Base-by-base conservation (phyloP, 2,797 vertebrate species). In the Pipistrellus nathusii region DNA sequence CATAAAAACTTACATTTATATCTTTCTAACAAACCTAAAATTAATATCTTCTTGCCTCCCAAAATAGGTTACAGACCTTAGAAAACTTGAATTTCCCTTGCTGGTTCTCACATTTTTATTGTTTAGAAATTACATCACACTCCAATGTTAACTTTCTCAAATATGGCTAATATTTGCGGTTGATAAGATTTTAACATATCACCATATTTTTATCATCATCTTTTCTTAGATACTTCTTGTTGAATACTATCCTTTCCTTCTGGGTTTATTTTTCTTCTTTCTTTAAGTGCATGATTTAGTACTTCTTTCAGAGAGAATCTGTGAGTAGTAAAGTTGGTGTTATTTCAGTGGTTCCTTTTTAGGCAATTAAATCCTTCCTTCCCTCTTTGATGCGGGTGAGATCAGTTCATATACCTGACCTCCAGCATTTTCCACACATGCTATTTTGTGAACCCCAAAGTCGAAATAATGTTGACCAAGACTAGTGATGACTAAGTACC, bases 181-280 rank as follows among this genome's bases (percentile, higher is more conserved):
- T 72, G 32, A 87, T 59, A 41, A 77, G 46, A 44, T 82, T 68
- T 92, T 94, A 73, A 84, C 69, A 51, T 3, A 57, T 12, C 0
- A 8, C 48, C 66, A 48, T 59, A 85, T 82, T 95, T 69, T 93
- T 66, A n/a, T 20, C 17, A 8, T 68, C 35, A 59, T 69, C 59
- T 84, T 90, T 73, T 68, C 53, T 83, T 53, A 41, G 15, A 35
- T 76, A 35, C 30, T 51, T 90, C 25, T 55, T 93, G 13, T 64
- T 64, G 32, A 27, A 27, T 12, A 23, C 41, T 68, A 10, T 66
- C 59, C 83, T 44, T 35, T 91, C 69, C 69, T 80, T 68, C 35
- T 57, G 57, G 38, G 66, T 57, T 91, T 93, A 41, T 81, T 93
- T 83, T 85, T 68, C 88, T 81, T 85, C 27, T 87, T 77, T n/a